A percentile compares a stretch with the other conserved stretches of the same genome.
phyloP scores from a whole-genome alignment of 2,113 vertebrate genomes.

The Brachypodius melanocephalos region DNA sequence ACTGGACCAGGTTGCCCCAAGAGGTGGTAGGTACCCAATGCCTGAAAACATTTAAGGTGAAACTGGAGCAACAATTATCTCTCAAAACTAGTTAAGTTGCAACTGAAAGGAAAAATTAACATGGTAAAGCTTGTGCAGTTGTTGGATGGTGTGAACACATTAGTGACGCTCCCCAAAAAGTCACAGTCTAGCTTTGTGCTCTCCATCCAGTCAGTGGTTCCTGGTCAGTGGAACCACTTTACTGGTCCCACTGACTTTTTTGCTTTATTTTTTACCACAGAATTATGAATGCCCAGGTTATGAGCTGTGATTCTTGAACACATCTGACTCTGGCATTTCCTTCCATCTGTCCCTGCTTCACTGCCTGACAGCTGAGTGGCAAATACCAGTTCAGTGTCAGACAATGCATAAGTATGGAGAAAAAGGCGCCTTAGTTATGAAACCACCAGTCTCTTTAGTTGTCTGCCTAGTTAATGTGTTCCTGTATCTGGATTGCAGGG shows the following conservation, averaged over 20 bases:
- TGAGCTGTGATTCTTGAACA: neutral
- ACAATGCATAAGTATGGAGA: fast-evolving
- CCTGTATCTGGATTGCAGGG: slow-evolving; percentile 73
- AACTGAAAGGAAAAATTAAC: neutral
- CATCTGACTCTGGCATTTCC: neutral
- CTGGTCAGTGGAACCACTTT: neutral
- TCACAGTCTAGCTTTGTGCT: fast-evolving
- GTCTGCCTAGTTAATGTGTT: neutral
- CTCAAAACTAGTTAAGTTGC: neutral
- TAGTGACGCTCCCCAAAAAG: neutral
- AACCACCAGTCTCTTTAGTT: neutral
- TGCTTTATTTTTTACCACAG: neutral
- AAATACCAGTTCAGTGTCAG: neutral
- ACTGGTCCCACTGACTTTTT: too few species aligned
- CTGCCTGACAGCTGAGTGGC: neutral
- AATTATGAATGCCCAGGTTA: fast-evolving
- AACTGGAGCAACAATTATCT: neutral
- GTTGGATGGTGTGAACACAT: neutral
- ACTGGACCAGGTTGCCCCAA: neutral
- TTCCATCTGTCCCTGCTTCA: neutral
- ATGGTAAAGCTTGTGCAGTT: neutral
- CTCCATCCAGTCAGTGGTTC: neutral
- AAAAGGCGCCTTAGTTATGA: neutral
- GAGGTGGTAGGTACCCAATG: neutral
- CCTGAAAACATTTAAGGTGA: neutral